Evolutionary conservation across 1,140 invertebrate species (phyloP).

Genomic region (Globodera ellingtonae): DNA sequence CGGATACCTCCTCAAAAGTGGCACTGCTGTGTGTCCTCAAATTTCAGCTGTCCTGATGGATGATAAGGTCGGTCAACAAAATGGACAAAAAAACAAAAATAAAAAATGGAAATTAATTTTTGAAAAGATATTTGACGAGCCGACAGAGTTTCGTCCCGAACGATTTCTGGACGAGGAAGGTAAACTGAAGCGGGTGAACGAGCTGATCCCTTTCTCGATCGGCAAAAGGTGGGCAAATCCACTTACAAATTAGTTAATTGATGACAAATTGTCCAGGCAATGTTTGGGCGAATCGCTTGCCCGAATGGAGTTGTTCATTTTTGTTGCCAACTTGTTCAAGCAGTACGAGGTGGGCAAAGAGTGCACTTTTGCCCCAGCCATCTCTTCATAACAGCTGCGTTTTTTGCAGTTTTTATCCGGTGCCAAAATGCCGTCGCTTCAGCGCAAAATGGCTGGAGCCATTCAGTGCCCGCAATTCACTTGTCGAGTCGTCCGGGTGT

Average conservation of each 20-base stretch:
- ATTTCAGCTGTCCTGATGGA: constrained; percentile 39
- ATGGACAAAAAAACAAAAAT: constrained; percentile 1
- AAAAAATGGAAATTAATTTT: not conserved
- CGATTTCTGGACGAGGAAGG: constrained; percentile 40
- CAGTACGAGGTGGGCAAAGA: constrained; percentile 39
- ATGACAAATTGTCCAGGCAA: constrained; percentile 3
- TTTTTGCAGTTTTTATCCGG: not conserved
- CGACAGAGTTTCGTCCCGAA: constrained; percentile 34
- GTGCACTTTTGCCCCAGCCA: not conserved
- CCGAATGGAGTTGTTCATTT: constrained; percentile 45
- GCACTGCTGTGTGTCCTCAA: constrained; percentile 35
- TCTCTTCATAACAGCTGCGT: not conserved
- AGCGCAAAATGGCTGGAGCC: not conserved
- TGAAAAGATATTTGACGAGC: constrained; percentile 31
- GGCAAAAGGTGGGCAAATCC: constrained; percentile 8
- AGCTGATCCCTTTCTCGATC: constrained; percentile 40
- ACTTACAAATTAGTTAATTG: too few relatives aligned
- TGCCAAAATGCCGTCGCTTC: constrained; percentile 1
- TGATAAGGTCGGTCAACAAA: constrained; percentile 37
- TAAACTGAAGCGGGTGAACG: constrained; percentile 35
- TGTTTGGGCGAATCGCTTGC: constrained; percentile 39
- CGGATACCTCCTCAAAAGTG: constrained; percentile 25
- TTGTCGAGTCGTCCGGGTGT: not conserved
- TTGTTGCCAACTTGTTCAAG: constrained; percentile 44
- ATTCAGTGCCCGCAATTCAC: not conserved